These are phyloP conservation scores for Lasioglossum marginatum DNA, from an alignment of 2,888 invertebrate species.

Conservation along the genomic window DNA sequence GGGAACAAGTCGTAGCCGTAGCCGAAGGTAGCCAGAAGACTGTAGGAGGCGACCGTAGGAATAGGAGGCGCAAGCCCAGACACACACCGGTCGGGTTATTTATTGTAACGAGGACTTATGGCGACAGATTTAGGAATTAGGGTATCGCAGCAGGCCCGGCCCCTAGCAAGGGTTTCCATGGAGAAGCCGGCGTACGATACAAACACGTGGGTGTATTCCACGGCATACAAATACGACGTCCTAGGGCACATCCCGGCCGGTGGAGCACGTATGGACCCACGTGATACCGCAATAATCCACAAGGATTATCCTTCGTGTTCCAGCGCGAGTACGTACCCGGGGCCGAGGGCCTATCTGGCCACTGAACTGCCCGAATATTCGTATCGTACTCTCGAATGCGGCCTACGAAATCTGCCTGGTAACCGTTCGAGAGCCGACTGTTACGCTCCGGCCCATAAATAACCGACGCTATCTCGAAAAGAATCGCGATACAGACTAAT, in stretches of 20 bases:
- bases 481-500: conserved; percentile 48
- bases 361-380: conserved; percentile 80
- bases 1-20: conserved; percentile 21
- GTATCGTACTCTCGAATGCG: conserved; percentile 74
- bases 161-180: conserved; percentile 81
- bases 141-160: conserved; percentile 83
- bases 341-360: conserved; percentile 74
- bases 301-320: conserved; percentile 83
- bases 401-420: conserved; percentile 64
- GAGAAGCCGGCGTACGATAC: conserved; percentile 73
- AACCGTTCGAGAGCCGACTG: conserved; percentile 52
- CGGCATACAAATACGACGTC: conserved; percentile 77
- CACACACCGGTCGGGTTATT: conserved; percentile 81
- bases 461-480: conserved; percentile 46
- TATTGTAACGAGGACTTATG: conserved; percentile 85
- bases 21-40: conserved; percentile 67
- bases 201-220: conserved; percentile 74
- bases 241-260: conserved; percentile 74
- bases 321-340: conserved; percentile 62
- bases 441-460: conserved; percentile 41
- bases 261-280: conserved; percentile 82
- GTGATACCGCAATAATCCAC: conserved; percentile 84
- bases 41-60: conserved; percentile 59
- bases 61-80: conserved; percentile 72
- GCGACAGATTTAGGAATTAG: conserved; percentile 85